Percentiles rank a stretch among this genome's conserved stretches.
These are phyloP conservation scores for Habrosyne pyritoides DNA, from an alignment of 2,888 invertebrate species.

Conservation along the genomic window DNA sequence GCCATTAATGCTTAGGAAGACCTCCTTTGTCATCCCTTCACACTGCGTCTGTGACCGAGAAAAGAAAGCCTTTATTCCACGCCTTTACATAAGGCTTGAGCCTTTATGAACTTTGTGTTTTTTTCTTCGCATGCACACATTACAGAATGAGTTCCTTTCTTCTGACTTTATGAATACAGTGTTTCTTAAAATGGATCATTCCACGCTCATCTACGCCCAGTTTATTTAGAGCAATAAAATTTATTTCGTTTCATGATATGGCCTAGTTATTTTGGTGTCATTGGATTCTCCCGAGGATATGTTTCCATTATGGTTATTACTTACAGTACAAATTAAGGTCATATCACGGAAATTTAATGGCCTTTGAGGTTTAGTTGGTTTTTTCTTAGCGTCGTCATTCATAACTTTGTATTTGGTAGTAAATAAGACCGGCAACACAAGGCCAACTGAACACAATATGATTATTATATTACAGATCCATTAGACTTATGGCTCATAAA, in stretches of 20 bases:
- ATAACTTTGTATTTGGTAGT: not conserved
- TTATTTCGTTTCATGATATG: constrained; percentile 20
- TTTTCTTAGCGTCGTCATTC: not conserved
- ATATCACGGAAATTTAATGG: no score
- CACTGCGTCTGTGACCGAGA: constrained; percentile 33
- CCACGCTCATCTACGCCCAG: not conserved
- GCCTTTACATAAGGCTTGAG: constrained; percentile 32
- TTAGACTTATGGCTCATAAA: not conserved
- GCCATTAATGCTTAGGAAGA: constrained; percentile 62
- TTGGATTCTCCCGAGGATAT: constrained; percentile 20
- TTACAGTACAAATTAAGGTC: constrained; percentile 27
- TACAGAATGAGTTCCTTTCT: constrained; percentile 18
- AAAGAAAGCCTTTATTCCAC: constrained; percentile 52
- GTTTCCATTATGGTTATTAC: constrained; percentile 35
- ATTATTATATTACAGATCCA: not conserved
- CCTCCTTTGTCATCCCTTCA: constrained; percentile 57
- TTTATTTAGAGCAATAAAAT: constrained; percentile 5
- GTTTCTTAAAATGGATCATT: constrained; percentile 21
- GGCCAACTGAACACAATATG: not conserved
- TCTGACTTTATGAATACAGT: not conserved
- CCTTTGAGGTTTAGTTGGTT: not conserved
- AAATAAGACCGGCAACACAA: not conserved
- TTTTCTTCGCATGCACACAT: constrained; percentile 19
- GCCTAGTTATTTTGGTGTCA: constrained; percentile 24
- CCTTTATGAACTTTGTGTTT: constrained; percentile 43